These are phyloP conservation scores for Bothrops jararaca DNA, from an alignment of 2,113 vertebrate genomes.

Conservation along the genomic window DNA sequence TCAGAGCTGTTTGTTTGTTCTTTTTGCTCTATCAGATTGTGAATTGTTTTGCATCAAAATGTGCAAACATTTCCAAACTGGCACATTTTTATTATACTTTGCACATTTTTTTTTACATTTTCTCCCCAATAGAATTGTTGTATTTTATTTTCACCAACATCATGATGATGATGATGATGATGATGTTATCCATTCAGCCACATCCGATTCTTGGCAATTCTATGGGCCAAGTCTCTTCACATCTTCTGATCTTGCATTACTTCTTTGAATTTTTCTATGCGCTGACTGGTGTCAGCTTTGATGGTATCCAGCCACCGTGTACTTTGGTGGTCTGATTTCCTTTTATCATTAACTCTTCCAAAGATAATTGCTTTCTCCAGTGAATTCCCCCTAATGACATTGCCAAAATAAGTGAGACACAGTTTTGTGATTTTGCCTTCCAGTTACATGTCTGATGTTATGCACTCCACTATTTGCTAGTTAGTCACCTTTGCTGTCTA, in stretches of 20 bases:
- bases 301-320: not conserved
- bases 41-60: not conserved
- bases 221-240: not conserved
- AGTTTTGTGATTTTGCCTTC: not conserved
- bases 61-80: not conserved
- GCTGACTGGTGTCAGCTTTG: not conserved
- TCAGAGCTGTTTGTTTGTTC: not conserved
- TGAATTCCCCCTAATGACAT: not conserved
- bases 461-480: not conserved
- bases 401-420: not conserved
- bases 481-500: not conserved
- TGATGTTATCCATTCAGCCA: not conserved
- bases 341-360: not conserved
- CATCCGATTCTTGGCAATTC: not conserved
- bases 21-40: not conserved
- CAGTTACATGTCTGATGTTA: not conserved
- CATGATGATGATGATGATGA: not conserved
- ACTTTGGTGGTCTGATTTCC: not conserved
- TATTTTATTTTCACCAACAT: not conserved
- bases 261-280: not conserved
- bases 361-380: not conserved
- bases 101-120: not conserved
- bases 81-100: not conserved
- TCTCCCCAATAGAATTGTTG: not conserved
- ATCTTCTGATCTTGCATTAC: not conserved